phyloP scores from a whole-genome alignment of 2,888 invertebrate species.

The Cerceris ruficornis region DNA sequence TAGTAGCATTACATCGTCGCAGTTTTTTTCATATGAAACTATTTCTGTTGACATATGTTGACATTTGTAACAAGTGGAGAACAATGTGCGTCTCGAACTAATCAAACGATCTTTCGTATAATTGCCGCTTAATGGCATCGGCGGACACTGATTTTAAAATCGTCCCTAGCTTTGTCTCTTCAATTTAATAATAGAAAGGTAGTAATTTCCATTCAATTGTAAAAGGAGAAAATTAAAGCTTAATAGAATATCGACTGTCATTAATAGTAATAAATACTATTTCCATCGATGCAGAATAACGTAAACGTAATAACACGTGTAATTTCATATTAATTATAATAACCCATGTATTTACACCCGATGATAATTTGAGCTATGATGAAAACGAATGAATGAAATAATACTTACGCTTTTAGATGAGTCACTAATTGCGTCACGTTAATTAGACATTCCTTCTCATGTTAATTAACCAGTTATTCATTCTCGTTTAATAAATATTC shows the following conservation, averaged over 20 bases:
- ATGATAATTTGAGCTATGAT: not conserved
- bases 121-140: constrained; percentile 39
- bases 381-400: not conserved
- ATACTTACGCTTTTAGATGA: not conserved
- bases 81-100: constrained; percentile 22
- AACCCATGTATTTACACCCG: not conserved
- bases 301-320: no score
- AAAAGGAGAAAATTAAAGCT: no score
- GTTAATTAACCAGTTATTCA: not conserved
- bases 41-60: constrained; percentile 37
- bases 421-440: not conserved
- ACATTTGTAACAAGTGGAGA: constrained; percentile 50
- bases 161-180: not conserved
- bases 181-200: not conserved
- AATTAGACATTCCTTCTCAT: not conserved
- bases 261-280: no score
- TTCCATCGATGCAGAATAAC: no score
- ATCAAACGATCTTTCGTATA: constrained; percentile 40
- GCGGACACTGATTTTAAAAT: constrained; percentile 30
- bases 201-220: no score
- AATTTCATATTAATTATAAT: no score
- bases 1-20: not conserved
- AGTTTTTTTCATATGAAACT: constrained; percentile 6
- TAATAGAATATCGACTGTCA: no score
- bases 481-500: not conserved